These are phyloP conservation scores for Liolophura sinensis DNA, from an alignment of 1,140 invertebrate genomes.

Conservation along the genomic window DNA sequence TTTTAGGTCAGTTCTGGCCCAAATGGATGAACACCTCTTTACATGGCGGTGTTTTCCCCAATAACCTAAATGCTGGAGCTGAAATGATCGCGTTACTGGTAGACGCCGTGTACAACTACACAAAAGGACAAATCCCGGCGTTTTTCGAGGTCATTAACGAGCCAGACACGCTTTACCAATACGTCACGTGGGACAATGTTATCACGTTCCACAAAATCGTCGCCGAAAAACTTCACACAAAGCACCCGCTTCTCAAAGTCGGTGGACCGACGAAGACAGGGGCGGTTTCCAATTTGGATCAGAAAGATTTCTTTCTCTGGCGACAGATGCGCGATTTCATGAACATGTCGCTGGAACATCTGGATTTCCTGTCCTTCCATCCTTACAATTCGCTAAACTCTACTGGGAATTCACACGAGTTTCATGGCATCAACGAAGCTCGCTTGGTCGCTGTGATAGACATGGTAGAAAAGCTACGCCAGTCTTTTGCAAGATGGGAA, in stretches of 20 bases:
- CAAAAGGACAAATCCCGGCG: not conserved
- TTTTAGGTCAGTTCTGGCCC: constrained; percentile 3
- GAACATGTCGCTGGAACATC: constrained; percentile 9
- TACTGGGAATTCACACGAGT: no score
- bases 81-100: constrained; percentile 6
- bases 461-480: constrained; percentile 14
- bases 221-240: constrained; percentile 6
- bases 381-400: constrained; percentile 7
- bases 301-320: constrained; percentile 6
- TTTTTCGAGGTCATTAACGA: constrained; percentile 14
- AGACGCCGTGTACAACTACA: no score
- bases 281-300: not conserved
- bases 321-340: constrained; percentile 3
- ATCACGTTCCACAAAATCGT: constrained; percentile 9
- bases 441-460: constrained; percentile 11
- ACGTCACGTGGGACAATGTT: constrained; percentile 7
- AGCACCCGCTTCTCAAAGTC: constrained; percentile 8
- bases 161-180: constrained; percentile 6
- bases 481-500: constrained; percentile 2
- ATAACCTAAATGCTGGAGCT: constrained; percentile 11
- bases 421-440: constrained; percentile 10
- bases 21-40: constrained; percentile 9
- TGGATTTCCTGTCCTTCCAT: constrained; percentile 16
- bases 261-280: constrained; percentile 5
- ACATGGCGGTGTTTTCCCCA: constrained; percentile 11